Evolutionary conservation across 2,888 invertebrate species (phyloP).

Genomic region (Agrotis puta): DNA sequence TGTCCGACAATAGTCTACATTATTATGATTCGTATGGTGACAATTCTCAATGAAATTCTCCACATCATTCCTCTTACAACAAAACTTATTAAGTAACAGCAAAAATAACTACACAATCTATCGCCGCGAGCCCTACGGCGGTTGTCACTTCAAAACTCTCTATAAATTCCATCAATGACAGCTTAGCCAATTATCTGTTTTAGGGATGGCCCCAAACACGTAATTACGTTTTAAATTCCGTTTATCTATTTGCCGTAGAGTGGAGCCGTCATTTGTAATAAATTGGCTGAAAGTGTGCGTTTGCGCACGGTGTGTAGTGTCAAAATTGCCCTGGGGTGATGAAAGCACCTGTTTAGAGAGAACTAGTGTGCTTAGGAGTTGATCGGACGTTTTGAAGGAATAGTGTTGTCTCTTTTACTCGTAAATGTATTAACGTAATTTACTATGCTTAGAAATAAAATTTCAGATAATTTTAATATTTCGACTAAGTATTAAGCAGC

Average conservation of each 20-base stretch:
- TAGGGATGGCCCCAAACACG: constrained; percentile 31
- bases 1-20: too few relatives aligned
- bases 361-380: constrained; percentile 24
- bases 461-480: too few relatives aligned
- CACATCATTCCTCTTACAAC: too few relatives aligned
- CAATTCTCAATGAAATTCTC: too few relatives aligned
- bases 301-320: constrained; percentile 42
- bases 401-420: background rate
- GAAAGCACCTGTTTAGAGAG: constrained; percentile 45
- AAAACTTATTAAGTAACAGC: background rate
- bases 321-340: constrained; percentile 29
- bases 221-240: constrained; percentile 44
- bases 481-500: too few relatives aligned
- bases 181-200: constrained; percentile 36
- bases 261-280: constrained; percentile 43
- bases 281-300: constrained; percentile 43
- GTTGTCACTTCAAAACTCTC: constrained; percentile 20
- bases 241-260: constrained; percentile 41
- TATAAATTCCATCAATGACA: constrained; percentile 33
- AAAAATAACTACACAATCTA: constrained; percentile 14
- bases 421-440: background rate
- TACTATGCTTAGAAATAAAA: too few relatives aligned
- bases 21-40: too few relatives aligned
- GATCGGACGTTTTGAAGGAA: constrained; percentile 18
- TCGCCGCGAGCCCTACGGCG: constrained; percentile 20